A percentile compares a stretch with the other conserved stretches of the same genome.
Evolutionary conservation across 53 echinoderm and acorn worm species (phyloP).

Genomic region (Arbacia lixula): DNA sequence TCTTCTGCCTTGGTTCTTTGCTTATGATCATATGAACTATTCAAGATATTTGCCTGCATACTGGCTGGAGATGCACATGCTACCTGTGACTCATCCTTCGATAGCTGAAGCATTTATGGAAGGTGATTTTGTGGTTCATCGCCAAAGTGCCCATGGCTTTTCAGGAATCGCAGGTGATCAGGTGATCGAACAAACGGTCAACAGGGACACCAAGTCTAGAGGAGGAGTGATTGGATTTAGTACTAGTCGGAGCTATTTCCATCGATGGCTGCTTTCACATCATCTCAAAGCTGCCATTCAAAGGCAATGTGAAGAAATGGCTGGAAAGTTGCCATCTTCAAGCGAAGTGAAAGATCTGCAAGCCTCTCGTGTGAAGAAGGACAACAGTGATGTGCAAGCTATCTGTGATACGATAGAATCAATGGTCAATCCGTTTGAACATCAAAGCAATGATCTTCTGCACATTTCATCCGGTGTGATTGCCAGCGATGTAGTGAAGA

Average conservation of each 20-base stretch:
- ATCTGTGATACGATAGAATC: not conserved
- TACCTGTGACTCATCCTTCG: constrained; percentile 61
- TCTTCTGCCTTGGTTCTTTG: constrained; percentile 71
- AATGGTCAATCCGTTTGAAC: not conserved
- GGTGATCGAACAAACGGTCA: constrained; percentile 64
- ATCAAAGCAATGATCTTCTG: not conserved
- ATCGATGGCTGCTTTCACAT: constrained; percentile 64
- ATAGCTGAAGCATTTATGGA: constrained; percentile 39
- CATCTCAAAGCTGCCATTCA: constrained; percentile 68
- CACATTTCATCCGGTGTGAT: constrained; percentile 22
- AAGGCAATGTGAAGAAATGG: constrained; percentile 67
- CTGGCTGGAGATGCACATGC: constrained; percentile 66
- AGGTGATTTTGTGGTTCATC: constrained; percentile 68
- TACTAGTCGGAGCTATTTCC: constrained; percentile 36
- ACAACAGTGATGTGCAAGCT: constrained; percentile 18
- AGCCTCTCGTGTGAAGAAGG: constrained; percentile 7
- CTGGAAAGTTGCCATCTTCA: constrained; percentile 47
- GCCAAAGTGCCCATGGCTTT: constrained; percentile 63
- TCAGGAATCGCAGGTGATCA: constrained; percentile 58
- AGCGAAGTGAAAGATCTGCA: not conserved
- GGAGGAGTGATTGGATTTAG: constrained; percentile 68
- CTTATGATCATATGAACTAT: constrained; percentile 72
- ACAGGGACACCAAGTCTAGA: constrained; percentile 65
- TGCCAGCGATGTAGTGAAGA: not conserved
- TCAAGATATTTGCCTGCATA: constrained; percentile 68